Base-by-base conservation (phyloP, 2,797 vertebrate genomes). In the Pempheris klunzingeri region DNA sequence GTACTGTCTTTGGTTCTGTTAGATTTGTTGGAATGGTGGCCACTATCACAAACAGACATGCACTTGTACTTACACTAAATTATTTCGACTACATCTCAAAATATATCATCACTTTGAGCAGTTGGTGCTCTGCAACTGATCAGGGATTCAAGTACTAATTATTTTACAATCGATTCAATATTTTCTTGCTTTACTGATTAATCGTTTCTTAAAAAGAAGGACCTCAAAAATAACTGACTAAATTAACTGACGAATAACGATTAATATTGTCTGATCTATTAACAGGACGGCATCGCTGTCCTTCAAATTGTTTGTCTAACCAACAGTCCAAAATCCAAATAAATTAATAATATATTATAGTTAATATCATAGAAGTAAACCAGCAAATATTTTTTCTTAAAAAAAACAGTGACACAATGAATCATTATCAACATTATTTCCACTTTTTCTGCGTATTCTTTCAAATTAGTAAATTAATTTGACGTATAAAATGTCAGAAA, bases 1-100 rank as follows among this genome's bases (percentile, higher is more conserved):
- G 10, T 26, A 30, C 81, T 85, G 84, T 81, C 84, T 67, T 81
- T 65, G 81, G 78, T 82, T 88, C 71, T 75, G 84, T 88, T 83
- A 84, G 67, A 77, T 66, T 59, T 54, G 36, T 28, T 58, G 34
- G 43, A 43, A 36, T 59, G 50, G 69, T 39, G 26, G 22, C 38
- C 14, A 78, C 60, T 24, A 5, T 30, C 55, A 49, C 43, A 58
- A 53, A 53, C n/a, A n/a, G n/a, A n/a, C n/a, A n/a, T n/a, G n/a
- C 32, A 61, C 55, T 9, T 43, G 38, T 3, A 43, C 17, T 44
- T 49, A 43, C 26, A 65, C 55, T 30, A n/a, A 36, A 49, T 76
- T 68, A 59, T 36, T 26, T 41, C 4, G 26, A 26, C 36, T 15
- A 24, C 11, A 44, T 34, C 15, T 22, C 11, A 41, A 34, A 11